phyloP scores from a whole-genome alignment of 2,113 vertebrate species.

The Catagonus wagneri region DNA sequence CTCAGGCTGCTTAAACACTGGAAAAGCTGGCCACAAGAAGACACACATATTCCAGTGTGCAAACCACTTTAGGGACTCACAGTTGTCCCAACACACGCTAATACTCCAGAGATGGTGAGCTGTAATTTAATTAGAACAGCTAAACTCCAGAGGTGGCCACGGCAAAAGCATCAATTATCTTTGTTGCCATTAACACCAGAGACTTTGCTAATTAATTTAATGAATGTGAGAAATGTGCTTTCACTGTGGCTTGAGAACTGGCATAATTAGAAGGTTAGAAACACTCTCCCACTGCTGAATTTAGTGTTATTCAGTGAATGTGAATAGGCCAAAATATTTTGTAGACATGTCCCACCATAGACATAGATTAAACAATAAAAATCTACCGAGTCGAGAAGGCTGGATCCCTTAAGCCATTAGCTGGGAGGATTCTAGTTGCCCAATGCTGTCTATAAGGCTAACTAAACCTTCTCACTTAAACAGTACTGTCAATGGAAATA shows the following conservation, averaged over 20 bases:
- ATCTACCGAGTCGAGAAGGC: neutral
- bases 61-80: neutral
- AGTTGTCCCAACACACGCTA: neutral
- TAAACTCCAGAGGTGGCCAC: neutral
- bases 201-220: constrained; percentile 34
- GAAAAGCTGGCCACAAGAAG: neutral
- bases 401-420: neutral
- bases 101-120: neutral
- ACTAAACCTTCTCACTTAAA: constrained; percentile 29
- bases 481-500: neutral
- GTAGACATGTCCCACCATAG: neutral
- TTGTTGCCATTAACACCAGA: neutral
- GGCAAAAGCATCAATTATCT: neutral
- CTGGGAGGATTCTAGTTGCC: neutral
- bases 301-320: neutral
- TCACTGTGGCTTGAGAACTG: neutral
- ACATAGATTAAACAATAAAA: neutral
- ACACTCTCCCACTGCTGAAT: neutral
- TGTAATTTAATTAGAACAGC: constrained; percentile 6
- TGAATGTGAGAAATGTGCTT: constrained; percentile 36
- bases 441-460: neutral
- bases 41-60: neutral
- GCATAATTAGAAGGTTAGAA: neutral
- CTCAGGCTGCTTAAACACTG: neutral
- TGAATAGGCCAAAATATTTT: constrained; percentile 38